A percentile compares a stretch with the other conserved stretches of the same genome.
phyloP scores from a whole-genome alignment of 1,140 invertebrate species.

The Bradysia coprophila region DNA sequence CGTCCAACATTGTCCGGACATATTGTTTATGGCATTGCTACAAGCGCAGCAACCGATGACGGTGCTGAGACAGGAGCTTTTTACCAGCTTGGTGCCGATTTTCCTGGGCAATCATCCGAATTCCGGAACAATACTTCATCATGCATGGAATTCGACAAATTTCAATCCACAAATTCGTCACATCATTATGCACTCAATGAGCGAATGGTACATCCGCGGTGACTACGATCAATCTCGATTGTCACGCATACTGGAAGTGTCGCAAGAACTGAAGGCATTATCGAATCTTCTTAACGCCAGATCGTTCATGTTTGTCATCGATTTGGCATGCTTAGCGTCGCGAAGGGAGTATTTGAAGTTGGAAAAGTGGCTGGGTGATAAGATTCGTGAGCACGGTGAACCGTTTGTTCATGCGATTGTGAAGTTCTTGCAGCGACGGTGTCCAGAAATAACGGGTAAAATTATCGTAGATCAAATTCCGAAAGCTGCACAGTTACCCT shows the following conservation, averaged over 20 bases:
- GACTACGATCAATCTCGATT: conserved; percentile 85
- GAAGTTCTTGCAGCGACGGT: conserved; percentile 69
- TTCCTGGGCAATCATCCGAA: conserved; percentile 91
- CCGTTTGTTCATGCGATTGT: conserved; percentile 67
- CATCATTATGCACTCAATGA: conserved; percentile 91
- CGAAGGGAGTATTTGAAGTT: conserved; percentile 91
- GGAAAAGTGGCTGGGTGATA: conserved; percentile 96
- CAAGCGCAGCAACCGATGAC: conserved; percentile 65
- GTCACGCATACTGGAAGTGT: conserved; percentile 87
- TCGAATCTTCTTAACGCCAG: conserved; percentile 84
- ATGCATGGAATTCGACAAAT: conserved; percentile 75
- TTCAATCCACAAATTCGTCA: conserved; percentile 42
- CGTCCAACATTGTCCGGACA: conserved; percentile 82
- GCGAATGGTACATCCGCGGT: conserved; percentile 85
- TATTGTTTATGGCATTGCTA: conserved; percentile 69
- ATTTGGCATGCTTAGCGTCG: conserved; percentile 91
- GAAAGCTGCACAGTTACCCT: conserved; percentile 71
- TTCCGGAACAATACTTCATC: conserved; percentile 78
- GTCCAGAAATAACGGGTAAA: conserved; percentile 65
- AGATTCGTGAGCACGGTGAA: conserved; percentile 89
- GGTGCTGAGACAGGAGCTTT: conserved; percentile 61
- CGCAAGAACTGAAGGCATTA: conserved; percentile 91
- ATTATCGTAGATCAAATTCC: conserved; percentile 53
- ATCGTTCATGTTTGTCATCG: conserved; percentile 91
- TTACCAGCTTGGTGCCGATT: conserved; percentile 70